These are phyloP conservation scores for Cottus gobio DNA, from an alignment of 2,113 vertebrate genomes.

Conservation along the genomic window DNA sequence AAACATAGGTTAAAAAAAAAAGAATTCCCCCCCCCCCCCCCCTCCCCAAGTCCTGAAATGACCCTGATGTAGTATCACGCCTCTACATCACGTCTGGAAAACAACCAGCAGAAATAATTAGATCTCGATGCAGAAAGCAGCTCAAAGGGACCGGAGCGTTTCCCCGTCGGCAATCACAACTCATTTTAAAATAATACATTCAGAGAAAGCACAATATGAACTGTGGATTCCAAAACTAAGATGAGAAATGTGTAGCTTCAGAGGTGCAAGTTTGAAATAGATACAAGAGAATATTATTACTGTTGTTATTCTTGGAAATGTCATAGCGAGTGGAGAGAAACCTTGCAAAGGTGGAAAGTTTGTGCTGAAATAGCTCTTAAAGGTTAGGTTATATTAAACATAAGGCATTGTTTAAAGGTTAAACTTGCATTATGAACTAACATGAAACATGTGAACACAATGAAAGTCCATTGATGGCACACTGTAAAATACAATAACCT, in stretches of 20 bases:
- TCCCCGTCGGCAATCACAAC: slow-evolving; percentile 29
- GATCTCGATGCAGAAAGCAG: slow-evolving; percentile 11
- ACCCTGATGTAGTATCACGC: not conserved
- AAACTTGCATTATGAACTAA: slow-evolving; percentile 52
- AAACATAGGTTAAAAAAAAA: not conserved
- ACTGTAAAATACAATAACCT: too few relatives aligned
- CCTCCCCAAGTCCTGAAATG: slow-evolving; percentile 2
- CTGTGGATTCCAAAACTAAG: slow-evolving; percentile 14
- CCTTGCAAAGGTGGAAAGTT: slow-evolving; percentile 24
- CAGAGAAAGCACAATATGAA: slow-evolving; percentile 22
- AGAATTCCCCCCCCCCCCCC: not conserved
- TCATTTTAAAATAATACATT: slow-evolving; percentile 46
- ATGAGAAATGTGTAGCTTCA: slow-evolving; percentile 31
- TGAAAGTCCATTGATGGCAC: slow-evolving; percentile 9
- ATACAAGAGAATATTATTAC: slow-evolving; percentile 35
- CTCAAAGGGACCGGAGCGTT: slow-evolving; percentile 8
- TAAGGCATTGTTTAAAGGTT: slow-evolving; percentile 66
- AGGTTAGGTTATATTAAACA: slow-evolving; percentile 74
- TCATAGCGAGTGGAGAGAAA: slow-evolving; percentile 60
- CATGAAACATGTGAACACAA: slow-evolving; percentile 9
- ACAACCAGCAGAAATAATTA: slow-evolving; percentile 29
- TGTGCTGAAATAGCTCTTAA: slow-evolving; percentile 71
- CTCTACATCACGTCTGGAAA: slow-evolving; percentile 23
- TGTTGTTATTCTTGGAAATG: slow-evolving; percentile 76
- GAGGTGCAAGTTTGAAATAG: slow-evolving; percentile 11